Evolutionary conservation across 2,113 vertebrate species (phyloP).

Genomic region (Tragelaphus imberbis): DNA sequence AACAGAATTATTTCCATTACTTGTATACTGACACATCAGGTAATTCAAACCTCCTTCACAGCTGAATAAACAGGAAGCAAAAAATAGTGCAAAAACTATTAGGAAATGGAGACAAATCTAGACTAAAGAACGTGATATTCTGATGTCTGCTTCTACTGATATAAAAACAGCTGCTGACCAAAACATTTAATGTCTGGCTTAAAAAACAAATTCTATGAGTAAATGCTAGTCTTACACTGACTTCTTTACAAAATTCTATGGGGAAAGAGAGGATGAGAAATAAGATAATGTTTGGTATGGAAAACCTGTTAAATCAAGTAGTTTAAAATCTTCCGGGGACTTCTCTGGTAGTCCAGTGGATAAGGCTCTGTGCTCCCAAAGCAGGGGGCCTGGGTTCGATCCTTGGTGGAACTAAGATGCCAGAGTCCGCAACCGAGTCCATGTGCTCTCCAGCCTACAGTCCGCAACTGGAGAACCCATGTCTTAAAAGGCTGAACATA

Average conservation of each 20-base stretch:
- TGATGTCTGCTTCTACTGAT: neutral
- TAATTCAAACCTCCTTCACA: neutral
- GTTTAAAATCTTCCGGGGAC: neutral
- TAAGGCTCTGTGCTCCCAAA: neutral
- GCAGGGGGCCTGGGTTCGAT: neutral
- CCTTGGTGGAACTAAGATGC: neutral
- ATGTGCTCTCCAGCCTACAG: neutral
- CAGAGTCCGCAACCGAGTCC: neutral
- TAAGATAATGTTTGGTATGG: neutral
- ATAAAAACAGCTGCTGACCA: neutral
- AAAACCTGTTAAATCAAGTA: neutral
- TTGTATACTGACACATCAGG: neutral
- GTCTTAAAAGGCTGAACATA: neutral
- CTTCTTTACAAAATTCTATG: neutral
- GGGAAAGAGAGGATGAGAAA: neutral
- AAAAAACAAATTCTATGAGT: neutral
- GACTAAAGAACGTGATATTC: neutral
- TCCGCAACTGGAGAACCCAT: neutral
- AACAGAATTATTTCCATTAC: constrained; percentile 4
- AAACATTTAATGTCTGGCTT: neutral
- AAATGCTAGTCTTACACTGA: neutral
- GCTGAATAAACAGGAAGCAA: neutral
- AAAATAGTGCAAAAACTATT: neutral
- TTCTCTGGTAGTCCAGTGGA: neutral
- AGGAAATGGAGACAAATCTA: neutral